These are phyloP conservation scores for Ancistrus triradiatus DNA, from an alignment of 2,113 vertebrate genomes.

Conservation along the genomic window DNA sequence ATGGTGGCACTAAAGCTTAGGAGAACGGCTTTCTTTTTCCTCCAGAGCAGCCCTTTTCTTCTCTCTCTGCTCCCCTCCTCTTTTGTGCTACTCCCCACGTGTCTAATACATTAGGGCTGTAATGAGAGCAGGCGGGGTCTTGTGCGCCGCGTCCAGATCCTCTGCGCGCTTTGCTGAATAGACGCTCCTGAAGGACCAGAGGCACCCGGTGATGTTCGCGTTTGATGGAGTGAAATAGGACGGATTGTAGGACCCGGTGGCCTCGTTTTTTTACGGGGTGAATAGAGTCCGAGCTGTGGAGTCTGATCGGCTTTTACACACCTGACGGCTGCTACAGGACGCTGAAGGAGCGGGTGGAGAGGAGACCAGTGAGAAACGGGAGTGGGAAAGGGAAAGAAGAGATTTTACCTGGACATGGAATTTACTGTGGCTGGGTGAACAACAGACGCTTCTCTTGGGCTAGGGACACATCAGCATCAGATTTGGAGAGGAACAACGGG, in stretches of 20 bases:
- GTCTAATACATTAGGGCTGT: slow-evolving; percentile 65
- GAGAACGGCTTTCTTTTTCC: slow-evolving; percentile 43
- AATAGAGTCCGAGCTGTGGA: background rate
- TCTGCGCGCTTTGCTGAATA: slow-evolving; percentile 11
- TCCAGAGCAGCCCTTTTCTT: slow-evolving; percentile 14
- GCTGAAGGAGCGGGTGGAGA: too few species aligned
- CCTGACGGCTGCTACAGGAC: slow-evolving; percentile 37
- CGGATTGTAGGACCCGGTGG: slow-evolving; percentile 6
- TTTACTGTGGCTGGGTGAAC: slow-evolving; percentile 20
- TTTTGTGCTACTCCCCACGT: slow-evolving; percentile 65
- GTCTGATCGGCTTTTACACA: slow-evolving; percentile 13
- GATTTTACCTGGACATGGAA: slow-evolving; percentile 31
- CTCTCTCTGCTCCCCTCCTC: slow-evolving; percentile 36
- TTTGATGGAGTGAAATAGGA: background rate
- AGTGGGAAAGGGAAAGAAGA: background rate
- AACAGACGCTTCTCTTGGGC: background rate
- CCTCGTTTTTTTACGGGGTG: slow-evolving; percentile 3
- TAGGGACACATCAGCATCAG: slow-evolving; percentile 42
- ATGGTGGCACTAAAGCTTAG: slow-evolving; percentile 74
- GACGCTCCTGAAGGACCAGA: slow-evolving; percentile 35
- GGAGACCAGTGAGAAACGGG: background rate
- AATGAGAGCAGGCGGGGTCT: slow-evolving; percentile 55
- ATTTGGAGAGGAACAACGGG: slow-evolving; percentile 40
- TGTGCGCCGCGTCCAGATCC: slow-evolving; percentile 54
- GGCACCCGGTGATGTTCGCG: slow-evolving; percentile 9